phyloP scores from a whole-genome alignment of 2,113 vertebrate species.

The Xiphias gladius region DNA sequence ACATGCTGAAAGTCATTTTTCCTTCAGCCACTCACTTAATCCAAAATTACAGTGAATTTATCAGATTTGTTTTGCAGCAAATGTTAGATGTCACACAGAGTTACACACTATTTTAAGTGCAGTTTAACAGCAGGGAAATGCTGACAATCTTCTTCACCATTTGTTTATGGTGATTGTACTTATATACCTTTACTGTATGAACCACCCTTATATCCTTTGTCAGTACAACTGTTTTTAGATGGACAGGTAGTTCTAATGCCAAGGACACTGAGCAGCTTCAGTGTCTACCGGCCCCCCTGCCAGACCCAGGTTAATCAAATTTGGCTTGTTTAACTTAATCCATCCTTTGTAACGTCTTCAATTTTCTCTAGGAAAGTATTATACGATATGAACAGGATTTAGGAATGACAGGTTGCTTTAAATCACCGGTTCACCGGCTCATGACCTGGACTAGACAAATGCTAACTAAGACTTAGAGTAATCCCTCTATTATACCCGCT shows the following conservation, averaged over 20 bases:
- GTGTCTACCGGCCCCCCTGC: not conserved
- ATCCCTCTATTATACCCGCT: slow-evolving; percentile 41
- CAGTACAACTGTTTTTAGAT: not conserved
- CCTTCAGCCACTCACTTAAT: not conserved
- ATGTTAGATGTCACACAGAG: not conserved
- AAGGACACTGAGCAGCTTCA: not conserved
- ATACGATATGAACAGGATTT: slow-evolving; percentile 5
- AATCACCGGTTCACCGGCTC: slow-evolving; percentile 1
- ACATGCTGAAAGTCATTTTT: not conserved
- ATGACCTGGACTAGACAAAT: slow-evolving; percentile 11
- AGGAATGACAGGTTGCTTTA: not conserved
- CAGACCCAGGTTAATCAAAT: slow-evolving; percentile 4
- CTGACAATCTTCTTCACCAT: too few species aligned
- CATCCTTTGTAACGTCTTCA: not conserved
- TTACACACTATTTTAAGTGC: not conserved
- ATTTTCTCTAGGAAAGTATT: not conserved
- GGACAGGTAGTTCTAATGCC: not conserved
- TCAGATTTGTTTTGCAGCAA: not conserved
- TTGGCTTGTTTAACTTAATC: not conserved
- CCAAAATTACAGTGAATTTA: not conserved
- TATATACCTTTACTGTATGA: not conserved
- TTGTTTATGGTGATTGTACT: not conserved
- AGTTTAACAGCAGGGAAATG: not conserved
- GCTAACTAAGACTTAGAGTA: slow-evolving; percentile 1
- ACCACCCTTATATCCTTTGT: not conserved